Evolutionary conservation across 1,140 invertebrate species (phyloP), one percentile per base, ranked within the genome.

Genomic region (Solenopsis invicta): DNA sequence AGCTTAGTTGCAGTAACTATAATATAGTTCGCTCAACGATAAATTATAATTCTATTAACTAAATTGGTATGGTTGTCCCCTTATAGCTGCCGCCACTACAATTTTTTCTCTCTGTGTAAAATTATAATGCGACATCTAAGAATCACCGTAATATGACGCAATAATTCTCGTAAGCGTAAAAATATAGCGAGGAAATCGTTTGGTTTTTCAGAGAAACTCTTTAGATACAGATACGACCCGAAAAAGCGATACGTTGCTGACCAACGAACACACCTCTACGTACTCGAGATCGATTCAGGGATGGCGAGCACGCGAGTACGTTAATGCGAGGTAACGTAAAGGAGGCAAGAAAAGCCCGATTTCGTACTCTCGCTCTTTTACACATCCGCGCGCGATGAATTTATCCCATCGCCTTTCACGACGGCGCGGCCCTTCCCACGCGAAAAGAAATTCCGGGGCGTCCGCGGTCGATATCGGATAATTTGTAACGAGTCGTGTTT

Each of bases 341-440:
- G 54, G 1, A 61, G 56, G 66, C 34, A 62, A 48, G 75, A 62
- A n/a, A 48, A 75, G 50, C 64, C 2, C 66, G 74, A 88, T 74
- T 88, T 18, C n/a, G 59, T 21, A 29, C 29, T 29, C 21, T 29
- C 48, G 62, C 34, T 74, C 24, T 34, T 34, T 10, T 59, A 41
- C 67, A 48, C 67, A 48, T 84, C 13, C 8, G 12, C 12, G 48
- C 34, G 61, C 13, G 59, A 85, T 77, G 54, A 77, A 89, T 89
- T 77, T 45, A 87, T 67, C 54, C 10, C 37, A n/a, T 34, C 66
- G 54, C 9, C 41, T 56, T 89, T 77, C 88, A 52, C 12, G 3
- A 37, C 13, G 66, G 16, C 24, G 24, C 13, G 66, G 16, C 24
- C 34, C 10, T 8, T 1, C n/a, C 6, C 12, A 13, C 13, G 0